Evolutionary conservation across 2,797 vertebrate genomes (phyloP).

Genomic region (Natrix natrix): DNA sequence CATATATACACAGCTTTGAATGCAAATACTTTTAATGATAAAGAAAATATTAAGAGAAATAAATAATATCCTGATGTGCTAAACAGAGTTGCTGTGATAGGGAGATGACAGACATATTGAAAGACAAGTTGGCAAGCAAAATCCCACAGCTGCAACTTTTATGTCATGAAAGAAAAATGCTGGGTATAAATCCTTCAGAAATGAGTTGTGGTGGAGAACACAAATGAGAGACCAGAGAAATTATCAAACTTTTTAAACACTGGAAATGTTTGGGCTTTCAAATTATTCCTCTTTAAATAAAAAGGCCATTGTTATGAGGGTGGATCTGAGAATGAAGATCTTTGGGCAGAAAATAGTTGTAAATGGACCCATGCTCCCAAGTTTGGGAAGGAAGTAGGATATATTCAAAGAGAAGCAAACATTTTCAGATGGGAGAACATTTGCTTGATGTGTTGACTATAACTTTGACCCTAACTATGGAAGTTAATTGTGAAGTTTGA

Average conservation of each 20-base stretch:
- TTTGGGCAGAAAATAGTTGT: background rate
- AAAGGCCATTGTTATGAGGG: background rate
- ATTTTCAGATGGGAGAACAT: background rate
- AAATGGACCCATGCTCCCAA: background rate
- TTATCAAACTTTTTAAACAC: background rate
- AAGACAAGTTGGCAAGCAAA: conserved; percentile 58
- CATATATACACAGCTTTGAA: background rate
- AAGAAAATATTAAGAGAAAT: conserved; percentile 18
- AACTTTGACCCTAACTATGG: background rate
- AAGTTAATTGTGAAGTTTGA: background rate
- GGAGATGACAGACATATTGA: conserved; percentile 53
- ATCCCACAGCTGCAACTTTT: conserved; percentile 63
- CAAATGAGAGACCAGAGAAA: conserved; percentile 30
- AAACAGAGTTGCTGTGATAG: conserved; percentile 42
- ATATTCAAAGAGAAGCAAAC: background rate
- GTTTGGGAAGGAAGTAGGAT: background rate
- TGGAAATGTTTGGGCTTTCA: background rate
- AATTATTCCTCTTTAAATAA: background rate
- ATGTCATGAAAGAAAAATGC: conserved; percentile 51
- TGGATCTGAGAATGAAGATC: background rate
- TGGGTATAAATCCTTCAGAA: conserved; percentile 26
- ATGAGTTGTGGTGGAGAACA: conserved; percentile 37
- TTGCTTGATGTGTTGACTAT: background rate
- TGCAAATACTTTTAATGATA: conserved; percentile 41
- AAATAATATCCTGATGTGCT: conserved; percentile 49